A percentile compares a stretch with the other conserved stretches of the same genome.
Evolutionary conservation across 2,888 invertebrate species (phyloP).

Genomic region (Stegana nigrithorax): DNA sequence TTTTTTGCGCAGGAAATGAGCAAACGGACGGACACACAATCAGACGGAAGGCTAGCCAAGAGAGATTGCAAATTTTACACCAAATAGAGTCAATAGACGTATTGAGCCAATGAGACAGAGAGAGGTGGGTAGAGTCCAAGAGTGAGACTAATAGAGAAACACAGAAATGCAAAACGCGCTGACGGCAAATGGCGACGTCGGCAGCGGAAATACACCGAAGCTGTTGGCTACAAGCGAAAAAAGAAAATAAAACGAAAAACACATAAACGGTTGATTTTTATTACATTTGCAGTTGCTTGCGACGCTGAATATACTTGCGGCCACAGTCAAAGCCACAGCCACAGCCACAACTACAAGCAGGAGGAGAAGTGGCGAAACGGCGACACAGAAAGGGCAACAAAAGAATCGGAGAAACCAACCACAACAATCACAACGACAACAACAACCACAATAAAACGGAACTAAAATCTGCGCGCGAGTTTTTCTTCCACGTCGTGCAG

Average conservation of each 20-base stretch:
- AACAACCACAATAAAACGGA: slow-evolving; percentile 13
- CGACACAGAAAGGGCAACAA: too few relatives aligned
- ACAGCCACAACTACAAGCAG: too few relatives aligned
- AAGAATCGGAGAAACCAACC: too few relatives aligned
- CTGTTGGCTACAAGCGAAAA: too few relatives aligned
- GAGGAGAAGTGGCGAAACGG: too few relatives aligned
- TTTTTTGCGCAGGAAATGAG: background rate
- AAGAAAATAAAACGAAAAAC: too few relatives aligned
- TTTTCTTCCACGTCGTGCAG: background rate
- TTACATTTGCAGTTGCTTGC: too few relatives aligned
- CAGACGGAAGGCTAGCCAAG: background rate
- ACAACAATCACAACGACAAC: background rate
- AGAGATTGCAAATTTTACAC: too few relatives aligned
- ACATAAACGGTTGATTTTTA: too few relatives aligned
- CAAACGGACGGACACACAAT: background rate
- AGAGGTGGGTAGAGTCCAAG: background rate
- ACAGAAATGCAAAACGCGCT: background rate
- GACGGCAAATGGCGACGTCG: background rate
- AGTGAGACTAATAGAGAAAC: background rate
- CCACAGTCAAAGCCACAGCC: too few relatives aligned
- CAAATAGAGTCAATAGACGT: too few relatives aligned
- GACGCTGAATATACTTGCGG: too few relatives aligned
- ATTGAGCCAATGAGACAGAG: background rate
- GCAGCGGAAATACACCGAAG: background rate
- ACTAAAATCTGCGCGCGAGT: background rate